A percentile compares a stretch with the other conserved stretches of the same genome.
phyloP scores from a whole-genome alignment of 2,113 vertebrate genomes.

The Grallaria varia region DNA sequence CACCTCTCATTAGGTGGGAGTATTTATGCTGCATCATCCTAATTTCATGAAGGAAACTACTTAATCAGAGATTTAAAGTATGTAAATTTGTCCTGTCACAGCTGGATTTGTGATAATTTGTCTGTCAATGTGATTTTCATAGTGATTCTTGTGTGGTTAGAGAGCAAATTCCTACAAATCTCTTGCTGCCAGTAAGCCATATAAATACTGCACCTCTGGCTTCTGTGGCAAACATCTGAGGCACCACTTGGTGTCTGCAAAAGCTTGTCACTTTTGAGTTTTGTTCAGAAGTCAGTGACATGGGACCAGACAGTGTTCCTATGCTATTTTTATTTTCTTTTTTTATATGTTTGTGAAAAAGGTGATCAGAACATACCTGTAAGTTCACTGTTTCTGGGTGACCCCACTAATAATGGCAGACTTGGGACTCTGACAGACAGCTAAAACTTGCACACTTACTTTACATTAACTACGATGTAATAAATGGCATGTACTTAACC shows the following conservation, averaged over 20 bases:
- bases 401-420: rapidly evolving
- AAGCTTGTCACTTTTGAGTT: neutral
- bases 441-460: neutral
- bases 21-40: neutral
- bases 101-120: neutral
- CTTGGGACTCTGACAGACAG: neutral
- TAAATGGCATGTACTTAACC: neutral
- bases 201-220: neutral
- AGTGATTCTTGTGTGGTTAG: neutral
- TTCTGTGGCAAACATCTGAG: neutral
- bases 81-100: neutral
- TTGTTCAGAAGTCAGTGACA: neutral
- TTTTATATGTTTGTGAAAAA: neutral
- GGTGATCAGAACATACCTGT: neutral
- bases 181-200: neutral
- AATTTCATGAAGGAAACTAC: neutral
- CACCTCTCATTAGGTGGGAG: neutral
- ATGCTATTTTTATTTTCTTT: neutral
- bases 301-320: neutral
- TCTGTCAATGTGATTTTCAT: neutral
- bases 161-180: neutral
- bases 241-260: neutral
- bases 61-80: neutral
- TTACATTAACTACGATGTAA: neutral
- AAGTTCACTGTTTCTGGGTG: neutral